phyloP scores from a whole-genome alignment of 2,888 invertebrate species.

The Hydroisotoma schaefferi region DNA sequence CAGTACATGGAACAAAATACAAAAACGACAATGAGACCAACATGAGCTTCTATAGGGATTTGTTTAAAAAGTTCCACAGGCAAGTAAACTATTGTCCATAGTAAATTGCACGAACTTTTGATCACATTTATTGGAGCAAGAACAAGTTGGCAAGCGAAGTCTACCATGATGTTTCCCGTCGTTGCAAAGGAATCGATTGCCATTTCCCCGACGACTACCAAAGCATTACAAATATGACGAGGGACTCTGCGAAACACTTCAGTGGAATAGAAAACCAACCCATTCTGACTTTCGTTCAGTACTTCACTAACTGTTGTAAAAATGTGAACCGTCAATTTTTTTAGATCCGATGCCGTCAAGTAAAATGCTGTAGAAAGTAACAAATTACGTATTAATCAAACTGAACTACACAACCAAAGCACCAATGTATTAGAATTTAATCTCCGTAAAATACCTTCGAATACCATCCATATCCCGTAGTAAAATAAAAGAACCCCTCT shows the following conservation, averaged over 20 bases:
- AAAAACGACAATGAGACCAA: constrained; percentile 28
- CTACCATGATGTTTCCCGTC: constrained; percentile 5
- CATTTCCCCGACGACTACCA: constrained; percentile 32
- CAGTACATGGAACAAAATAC: constrained; percentile 6
- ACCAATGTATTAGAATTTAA: neutral
- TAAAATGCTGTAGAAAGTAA: constrained; percentile 20
- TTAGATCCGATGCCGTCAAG: constrained; percentile 24
- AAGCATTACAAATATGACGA: constrained; percentile 19
- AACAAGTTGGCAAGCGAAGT: constrained; percentile 28
- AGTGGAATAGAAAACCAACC: constrained; percentile 1
- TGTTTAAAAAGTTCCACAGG: constrained; percentile 9
- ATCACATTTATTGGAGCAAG: constrained; percentile 31
- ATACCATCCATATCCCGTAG: constrained; percentile 24
- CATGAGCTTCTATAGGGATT: constrained; percentile 21
- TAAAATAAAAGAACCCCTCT: constrained; percentile 26
- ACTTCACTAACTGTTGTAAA: constrained; percentile 11
- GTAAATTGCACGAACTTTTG: neutral
- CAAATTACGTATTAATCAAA: neutral
- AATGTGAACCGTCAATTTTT: constrained; percentile 19
- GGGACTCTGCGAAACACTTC: constrained; percentile 25
- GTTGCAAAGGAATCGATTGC: neutral
- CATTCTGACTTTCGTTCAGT: neutral
- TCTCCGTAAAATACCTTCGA: constrained; percentile 26
- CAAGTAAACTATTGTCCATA: constrained; percentile 9
- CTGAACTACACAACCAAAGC: neutral